Evolutionary conservation across 2,797 vertebrate species (phyloP).

Genomic region (Huso huso): DNA sequence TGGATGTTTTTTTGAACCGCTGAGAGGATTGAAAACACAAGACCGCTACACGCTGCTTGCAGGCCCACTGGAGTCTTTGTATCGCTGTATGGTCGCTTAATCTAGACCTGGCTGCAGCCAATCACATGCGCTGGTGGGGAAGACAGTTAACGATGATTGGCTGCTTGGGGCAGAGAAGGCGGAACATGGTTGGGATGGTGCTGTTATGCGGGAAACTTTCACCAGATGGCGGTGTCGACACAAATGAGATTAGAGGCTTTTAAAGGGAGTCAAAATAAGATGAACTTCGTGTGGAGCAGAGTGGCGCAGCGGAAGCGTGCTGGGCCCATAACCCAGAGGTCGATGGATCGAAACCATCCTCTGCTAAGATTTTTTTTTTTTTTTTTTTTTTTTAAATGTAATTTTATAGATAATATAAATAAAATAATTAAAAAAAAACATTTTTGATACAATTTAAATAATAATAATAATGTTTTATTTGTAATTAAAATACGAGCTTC

Average conservation of each 20-base stretch:
- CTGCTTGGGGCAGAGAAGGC: background rate
- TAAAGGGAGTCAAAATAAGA: accelerated
- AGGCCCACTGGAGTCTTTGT: too few relatives aligned
- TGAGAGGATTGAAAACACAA: slow-evolving; percentile 7
- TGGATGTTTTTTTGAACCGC: slow-evolving; percentile 34
- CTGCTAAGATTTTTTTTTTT: slow-evolving; percentile 39
- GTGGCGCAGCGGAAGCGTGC: slow-evolving; percentile 74
- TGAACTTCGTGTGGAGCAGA: slow-evolving; percentile 39
- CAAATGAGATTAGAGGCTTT: background rate
- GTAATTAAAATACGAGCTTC: too few relatives aligned
- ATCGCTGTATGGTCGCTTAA: background rate
- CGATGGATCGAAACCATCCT: slow-evolving; percentile 73
- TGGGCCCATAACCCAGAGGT: slow-evolving; percentile 75
- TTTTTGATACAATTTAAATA: too few relatives aligned
- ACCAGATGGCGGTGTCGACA: too few relatives aligned
- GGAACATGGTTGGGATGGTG: background rate
- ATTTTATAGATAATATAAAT: too few relatives aligned
- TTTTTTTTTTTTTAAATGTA: too few relatives aligned
- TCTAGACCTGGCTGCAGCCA: slow-evolving; percentile 5
- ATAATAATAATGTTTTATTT: too few relatives aligned
- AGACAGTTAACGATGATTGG: slow-evolving; percentile 1
- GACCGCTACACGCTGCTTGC: background rate
- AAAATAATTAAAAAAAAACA: too few relatives aligned
- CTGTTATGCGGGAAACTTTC: too few relatives aligned
- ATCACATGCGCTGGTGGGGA: slow-evolving; percentile 6